Percentiles rank a stretch among this genome's conserved stretches.
Conservation (phyloP, 1,140 invertebrate genomes). For the Zophobas morio region DNA sequence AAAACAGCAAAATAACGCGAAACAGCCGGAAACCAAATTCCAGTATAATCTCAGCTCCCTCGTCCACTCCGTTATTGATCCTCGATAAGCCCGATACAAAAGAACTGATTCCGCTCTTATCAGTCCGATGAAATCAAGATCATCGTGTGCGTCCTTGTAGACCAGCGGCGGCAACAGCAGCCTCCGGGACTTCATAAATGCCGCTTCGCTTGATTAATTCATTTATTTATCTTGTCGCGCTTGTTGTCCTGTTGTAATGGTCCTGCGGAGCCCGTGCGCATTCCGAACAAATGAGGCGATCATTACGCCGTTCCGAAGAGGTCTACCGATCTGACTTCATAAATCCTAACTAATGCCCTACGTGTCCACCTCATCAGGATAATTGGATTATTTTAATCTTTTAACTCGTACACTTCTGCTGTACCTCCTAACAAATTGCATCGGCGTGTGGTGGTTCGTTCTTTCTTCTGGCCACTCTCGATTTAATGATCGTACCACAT, state of each 20-base stretch:
- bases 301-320: slow-evolving; percentile 40
- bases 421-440: slow-evolving; percentile 40
- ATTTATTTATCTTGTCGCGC: slow-evolving; percentile 54
- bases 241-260: slow-evolving; percentile 52
- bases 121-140: slow-evolving; percentile 24
- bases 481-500: slow-evolving; percentile 28
- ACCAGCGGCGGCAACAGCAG: slow-evolving; percentile 37
- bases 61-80: neutral
- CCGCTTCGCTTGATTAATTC: slow-evolving; percentile 50
- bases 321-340: slow-evolving; percentile 48
- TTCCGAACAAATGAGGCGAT: slow-evolving; percentile 53
- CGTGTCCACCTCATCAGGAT: slow-evolving; percentile 50
- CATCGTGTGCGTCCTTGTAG: slow-evolving; percentile 43
- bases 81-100: neutral
- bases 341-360: slow-evolving; percentile 50
- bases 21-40: too few species aligned
- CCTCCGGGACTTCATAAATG: slow-evolving; percentile 47
- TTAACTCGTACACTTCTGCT: slow-evolving; percentile 7
- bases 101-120: slow-evolving; percentile 1
- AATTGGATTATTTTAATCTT: slow-evolving; percentile 54
- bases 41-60: too few species aligned
- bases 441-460: slow-evolving; percentile 11
- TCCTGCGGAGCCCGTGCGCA: slow-evolving; percentile 29
- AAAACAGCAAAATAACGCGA: too few species aligned
- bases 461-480: slow-evolving; percentile 20